Percentiles rank a stretch among this genome's conserved stretches.
Evolutionary conservation across 2,888 invertebrate genomes (phyloP).

Genomic region (Ormia ochracea): DNA sequence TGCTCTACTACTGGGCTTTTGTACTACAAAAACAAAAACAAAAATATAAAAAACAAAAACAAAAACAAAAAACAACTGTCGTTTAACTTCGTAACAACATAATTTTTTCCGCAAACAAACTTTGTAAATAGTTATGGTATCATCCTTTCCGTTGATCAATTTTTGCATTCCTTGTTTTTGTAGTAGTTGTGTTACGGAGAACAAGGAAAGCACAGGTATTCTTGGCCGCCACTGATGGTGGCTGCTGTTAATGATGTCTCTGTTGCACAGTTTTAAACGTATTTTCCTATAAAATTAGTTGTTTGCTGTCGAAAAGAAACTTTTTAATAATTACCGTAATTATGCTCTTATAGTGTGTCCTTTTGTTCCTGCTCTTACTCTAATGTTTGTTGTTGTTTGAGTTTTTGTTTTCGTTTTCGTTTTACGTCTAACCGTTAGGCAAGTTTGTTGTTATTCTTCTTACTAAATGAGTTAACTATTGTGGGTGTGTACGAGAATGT

Average conservation of each 20-base stretch:
- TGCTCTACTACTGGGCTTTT: too few relatives aligned
- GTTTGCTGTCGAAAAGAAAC: constrained; percentile 53
- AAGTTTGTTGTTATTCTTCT: neutral
- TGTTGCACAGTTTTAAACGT: constrained; percentile 57
- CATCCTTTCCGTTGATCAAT: constrained; percentile 47
- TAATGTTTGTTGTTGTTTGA: neutral
- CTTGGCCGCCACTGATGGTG: neutral
- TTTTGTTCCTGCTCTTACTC: constrained; percentile 28
- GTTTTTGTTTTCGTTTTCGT: neutral
- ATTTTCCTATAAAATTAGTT: constrained; percentile 61
- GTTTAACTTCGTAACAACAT: constrained; percentile 27
- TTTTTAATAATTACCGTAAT: constrained; percentile 63
- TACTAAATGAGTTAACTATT: neutral
- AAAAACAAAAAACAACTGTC: too few relatives aligned
- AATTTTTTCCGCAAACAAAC: constrained; percentile 47
- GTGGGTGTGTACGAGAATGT: neutral
- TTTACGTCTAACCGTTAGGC: constrained; percentile 13
- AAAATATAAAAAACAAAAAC: too few relatives aligned
- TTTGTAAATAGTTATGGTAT: constrained; percentile 39
- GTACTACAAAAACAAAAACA: too few relatives aligned
- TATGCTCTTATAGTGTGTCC: constrained; percentile 57
- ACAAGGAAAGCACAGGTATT: constrained; percentile 25
- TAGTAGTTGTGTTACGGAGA: constrained; percentile 3
- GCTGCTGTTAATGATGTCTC: constrained; percentile 33
- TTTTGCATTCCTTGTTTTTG: constrained; percentile 23